Evolutionary conservation across 2,797 vertebrate genomes (phyloP).

Genomic region (Eidolon dupreanum): DNA sequence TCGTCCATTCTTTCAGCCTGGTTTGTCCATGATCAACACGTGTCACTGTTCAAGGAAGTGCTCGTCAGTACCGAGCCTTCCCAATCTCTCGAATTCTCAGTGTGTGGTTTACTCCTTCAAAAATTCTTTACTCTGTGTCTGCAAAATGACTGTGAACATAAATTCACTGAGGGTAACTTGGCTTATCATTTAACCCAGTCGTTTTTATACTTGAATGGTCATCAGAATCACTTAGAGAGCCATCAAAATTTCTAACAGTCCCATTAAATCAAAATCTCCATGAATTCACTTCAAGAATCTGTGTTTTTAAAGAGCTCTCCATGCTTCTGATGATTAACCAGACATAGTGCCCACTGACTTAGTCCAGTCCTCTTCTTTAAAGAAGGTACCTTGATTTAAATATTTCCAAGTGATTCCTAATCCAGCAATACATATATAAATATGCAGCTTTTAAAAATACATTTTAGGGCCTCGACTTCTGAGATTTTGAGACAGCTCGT

Average conservation of each 20-base stretch:
- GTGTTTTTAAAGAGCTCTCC: background rate
- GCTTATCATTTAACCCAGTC: background rate
- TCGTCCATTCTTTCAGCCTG: background rate
- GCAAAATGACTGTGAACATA: background rate
- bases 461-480: background rate
- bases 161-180: background rate
- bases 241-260: slow-evolving; percentile 15
- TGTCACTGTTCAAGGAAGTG: background rate
- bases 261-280: background rate
- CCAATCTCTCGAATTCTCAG: background rate
- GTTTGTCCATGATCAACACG: background rate
- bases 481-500: background rate
- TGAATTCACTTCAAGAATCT: background rate
- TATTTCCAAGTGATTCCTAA: background rate
- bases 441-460: background rate
- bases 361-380: background rate
- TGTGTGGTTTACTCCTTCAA: background rate
- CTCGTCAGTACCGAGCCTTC: background rate
- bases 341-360: background rate
- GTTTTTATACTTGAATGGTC: background rate
- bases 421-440: background rate
- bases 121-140: background rate
- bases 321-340: background rate
- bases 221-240: background rate
- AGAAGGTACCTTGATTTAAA: background rate